Base-by-base conservation (phyloP, 2,888 invertebrate genomes). In the Dimorphilus gyrociliatus region DNA sequence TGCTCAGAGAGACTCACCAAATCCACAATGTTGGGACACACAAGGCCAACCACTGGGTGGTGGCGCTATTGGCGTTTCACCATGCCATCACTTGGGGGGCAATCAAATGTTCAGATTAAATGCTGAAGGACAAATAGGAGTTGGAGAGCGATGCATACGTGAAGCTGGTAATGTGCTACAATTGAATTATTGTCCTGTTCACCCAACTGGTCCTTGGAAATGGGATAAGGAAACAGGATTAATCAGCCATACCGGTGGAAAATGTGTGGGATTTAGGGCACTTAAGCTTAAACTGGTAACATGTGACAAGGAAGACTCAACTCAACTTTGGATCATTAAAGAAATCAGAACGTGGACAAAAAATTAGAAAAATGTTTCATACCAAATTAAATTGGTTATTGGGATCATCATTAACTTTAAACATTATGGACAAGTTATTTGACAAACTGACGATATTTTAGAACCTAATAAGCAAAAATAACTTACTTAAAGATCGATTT, bases 141-240 rank as follows among this genome's bases (percentile, higher is more conserved):
- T 86, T 2, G 97, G 94, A 17, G 97, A 97, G 64, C 73, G 94
- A 26, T 97, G 97, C 55, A 73, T 94, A 7, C 84, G 86, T 52
- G 82, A 81, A 0, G 18, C 28, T 16, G 33, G 32, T 7, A 14
- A 26, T 4, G 26, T 24, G 8, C 19, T 37, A 5, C 27, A 23
- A n/a, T 17, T 30, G 8, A 18, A 15, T 4, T 92, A 90, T 53
- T 94, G 94, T 63, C 71, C 80, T 30, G 69, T 85, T 29, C 82
- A 82, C 10, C 88, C 85, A 2, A 80, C 84, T 53, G 94, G 94
- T 1, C 86, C 85, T 0, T 97, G 92, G 92, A 71, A 76, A 53
- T 92, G 80, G 56, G 78, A 86, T 49, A 75, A 78, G 48, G 74
- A 66, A 45, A 45, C n/a, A n/a, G n/a, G 28, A 10, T 10, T n/a